phyloP scores from a whole-genome alignment of 2,113 vertebrate genomes.

The Peromyscus leucopus region DNA sequence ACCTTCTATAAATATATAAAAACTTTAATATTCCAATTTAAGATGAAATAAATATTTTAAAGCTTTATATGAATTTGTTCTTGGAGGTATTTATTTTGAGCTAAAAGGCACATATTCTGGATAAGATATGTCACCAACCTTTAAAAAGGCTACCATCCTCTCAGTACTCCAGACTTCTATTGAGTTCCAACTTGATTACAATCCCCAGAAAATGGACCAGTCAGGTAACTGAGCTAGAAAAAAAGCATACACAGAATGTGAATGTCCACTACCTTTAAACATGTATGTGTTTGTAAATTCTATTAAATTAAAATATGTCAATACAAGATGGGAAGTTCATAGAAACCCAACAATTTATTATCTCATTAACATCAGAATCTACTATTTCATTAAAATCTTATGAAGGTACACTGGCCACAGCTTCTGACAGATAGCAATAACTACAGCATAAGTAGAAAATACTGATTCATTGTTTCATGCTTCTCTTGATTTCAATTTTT shows the following conservation, averaged over 20 bases:
- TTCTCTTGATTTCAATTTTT: background rate
- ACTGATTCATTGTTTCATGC: background rate
- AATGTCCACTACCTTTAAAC: background rate
- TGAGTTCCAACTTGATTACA: constrained; percentile 41
- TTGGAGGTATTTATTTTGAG: background rate
- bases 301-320: background rate
- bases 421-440: background rate
- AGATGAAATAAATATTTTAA: background rate
- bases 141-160: constrained; percentile 65
- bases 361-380: background rate
- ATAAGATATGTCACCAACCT: constrained; percentile 73
- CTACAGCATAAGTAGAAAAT: background rate
- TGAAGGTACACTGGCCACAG: background rate
- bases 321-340: background rate
- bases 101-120: background rate
- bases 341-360: background rate
- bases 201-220: background rate
- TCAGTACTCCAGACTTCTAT: background rate
- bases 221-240: constrained; percentile 58
- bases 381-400: background rate
- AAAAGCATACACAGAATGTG: background rate
- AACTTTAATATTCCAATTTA: background rate
- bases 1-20: background rate
- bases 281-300: background rate
- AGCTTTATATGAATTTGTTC: background rate